These are phyloP conservation scores for Oenanthe oenanthe DNA, from an alignment of 2,113 vertebrate genomes.

Conservation along the genomic window DNA sequence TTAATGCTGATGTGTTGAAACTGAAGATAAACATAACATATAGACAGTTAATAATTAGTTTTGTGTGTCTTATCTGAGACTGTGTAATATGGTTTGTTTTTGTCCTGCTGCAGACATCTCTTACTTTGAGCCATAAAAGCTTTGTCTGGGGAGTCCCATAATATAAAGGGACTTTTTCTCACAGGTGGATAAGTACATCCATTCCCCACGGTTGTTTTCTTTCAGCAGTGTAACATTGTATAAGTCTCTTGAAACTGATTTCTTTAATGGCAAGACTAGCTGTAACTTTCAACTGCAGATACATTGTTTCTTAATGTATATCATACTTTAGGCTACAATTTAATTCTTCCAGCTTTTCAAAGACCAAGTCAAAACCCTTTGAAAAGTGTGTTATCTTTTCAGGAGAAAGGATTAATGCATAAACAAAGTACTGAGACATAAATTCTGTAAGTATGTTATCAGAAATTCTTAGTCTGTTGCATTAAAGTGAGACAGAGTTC, in stretches of 20 bases:
- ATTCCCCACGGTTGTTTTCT: fast-evolving
- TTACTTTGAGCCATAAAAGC: background rate
- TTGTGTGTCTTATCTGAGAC: background rate
- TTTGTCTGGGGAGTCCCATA: background rate
- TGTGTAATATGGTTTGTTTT: background rate
- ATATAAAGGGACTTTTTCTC: background rate
- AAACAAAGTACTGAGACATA: background rate
- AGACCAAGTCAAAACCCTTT: background rate
- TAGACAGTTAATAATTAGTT: background rate
- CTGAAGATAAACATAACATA: background rate
- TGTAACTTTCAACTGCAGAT: background rate
- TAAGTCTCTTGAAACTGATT: background rate
- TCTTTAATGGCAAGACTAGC: background rate
- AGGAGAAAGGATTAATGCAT: background rate
- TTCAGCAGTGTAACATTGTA: background rate
- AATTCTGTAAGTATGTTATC: background rate
- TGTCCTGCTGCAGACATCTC: background rate
- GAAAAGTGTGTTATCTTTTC: background rate
- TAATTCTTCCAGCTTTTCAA: background rate
- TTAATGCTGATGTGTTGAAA: background rate
- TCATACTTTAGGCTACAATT: background rate
- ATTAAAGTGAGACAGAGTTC: background rate
- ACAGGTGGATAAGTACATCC: fast-evolving
- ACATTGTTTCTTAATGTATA: background rate
- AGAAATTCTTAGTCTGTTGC: background rate